Evolutionary conservation across 1,140 invertebrate species (phyloP).

Genomic region (Megathymus violae): DNA sequence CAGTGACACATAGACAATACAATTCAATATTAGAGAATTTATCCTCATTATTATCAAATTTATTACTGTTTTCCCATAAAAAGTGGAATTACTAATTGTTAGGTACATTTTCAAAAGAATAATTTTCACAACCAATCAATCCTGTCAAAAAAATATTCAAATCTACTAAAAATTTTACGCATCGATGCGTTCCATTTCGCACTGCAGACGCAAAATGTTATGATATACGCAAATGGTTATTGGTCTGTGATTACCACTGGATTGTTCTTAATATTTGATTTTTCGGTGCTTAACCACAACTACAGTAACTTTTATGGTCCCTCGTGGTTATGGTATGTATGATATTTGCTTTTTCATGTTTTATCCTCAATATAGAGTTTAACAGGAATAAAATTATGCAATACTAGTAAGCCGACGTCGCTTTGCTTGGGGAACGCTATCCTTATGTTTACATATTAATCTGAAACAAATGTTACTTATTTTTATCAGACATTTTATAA

Average conservation of each 20-base stretch:
- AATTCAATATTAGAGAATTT: no score
- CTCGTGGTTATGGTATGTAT: conserved; percentile 11
- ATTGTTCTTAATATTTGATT: conserved; percentile 21
- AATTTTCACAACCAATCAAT: conserved; percentile 1
- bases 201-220: conserved; percentile 19
- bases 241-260: conserved; percentile 22
- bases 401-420: no score
- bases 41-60: no score
- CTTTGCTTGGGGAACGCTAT: no score
- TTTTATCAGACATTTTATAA: no score
- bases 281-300: conserved; percentile 16
- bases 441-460: no score
- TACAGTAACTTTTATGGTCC: conserved; percentile 10
- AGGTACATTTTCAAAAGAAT: neutral
- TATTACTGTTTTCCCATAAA: no score
- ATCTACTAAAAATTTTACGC: conserved; percentile 8
- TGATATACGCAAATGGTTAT: conserved; percentile 19
- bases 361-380: conserved; percentile 23
- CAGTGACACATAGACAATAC: no score
- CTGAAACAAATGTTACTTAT: no score
- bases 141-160: no score
- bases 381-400: no score
- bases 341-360: neutral
- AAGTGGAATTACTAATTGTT: no score
- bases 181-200: conserved; percentile 17